phyloP scores from a whole-genome alignment of 2,888 invertebrate genomes.

The Drosophila anomelani region DNA sequence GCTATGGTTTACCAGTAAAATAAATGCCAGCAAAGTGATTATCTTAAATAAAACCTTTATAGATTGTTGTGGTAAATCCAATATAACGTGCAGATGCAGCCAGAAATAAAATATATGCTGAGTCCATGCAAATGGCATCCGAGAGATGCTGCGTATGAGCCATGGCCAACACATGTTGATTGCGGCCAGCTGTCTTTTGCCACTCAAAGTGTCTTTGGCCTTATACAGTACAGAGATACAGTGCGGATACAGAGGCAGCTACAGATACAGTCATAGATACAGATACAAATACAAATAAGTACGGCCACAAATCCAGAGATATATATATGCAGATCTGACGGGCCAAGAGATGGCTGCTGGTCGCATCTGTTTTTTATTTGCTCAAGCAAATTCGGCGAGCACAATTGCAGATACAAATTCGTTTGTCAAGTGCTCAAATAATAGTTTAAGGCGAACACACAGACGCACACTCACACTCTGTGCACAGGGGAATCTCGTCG shows the following conservation, averaged over 20 bases:
- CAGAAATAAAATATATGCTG: not conserved
- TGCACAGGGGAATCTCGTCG: constrained; percentile 24
- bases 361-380: constrained; percentile 76
- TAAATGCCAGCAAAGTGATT: not conserved
- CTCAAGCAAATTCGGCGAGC: constrained; percentile 46
- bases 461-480: not conserved
- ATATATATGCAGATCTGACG: constrained; percentile 25
- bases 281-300: not conserved
- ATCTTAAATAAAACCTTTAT: not conserved
- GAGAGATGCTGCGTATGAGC: constrained; percentile 38
- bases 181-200: constrained; percentile 67
- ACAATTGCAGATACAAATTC: constrained; percentile 52
- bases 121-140: constrained; percentile 46
- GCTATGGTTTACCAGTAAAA: not conserved
- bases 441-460: constrained; percentile 29
- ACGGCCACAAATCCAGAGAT: constrained; percentile 1
- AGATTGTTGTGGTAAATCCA: not conserved
- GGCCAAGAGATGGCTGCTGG: constrained; percentile 34
- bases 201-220: constrained; percentile 52
- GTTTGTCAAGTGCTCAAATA: constrained; percentile 55
- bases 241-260: not conserved
- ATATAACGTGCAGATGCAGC: not conserved
- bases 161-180: constrained; percentile 76
- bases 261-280: not conserved
- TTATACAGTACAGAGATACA: constrained; percentile 2